Evolutionary conservation across 2,797 vertebrate species (phyloP), one percentile per base, ranked within the genome.

Genomic region (Chelon labrosus): DNA sequence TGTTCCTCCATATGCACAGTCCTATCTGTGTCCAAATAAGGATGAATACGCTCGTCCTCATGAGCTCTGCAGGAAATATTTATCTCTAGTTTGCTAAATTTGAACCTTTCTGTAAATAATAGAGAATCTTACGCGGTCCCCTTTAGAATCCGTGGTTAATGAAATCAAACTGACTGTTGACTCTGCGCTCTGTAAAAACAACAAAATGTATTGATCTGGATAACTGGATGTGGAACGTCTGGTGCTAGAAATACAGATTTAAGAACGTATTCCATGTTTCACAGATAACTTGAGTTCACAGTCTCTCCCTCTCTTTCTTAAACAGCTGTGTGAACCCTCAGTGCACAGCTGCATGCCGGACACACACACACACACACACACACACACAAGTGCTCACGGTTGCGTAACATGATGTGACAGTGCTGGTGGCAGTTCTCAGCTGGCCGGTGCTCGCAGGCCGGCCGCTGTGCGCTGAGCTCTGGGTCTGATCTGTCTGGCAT

Each of bases 401-500:
- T 89, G 78, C 71, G 41, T 87, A 85, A 89, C 46, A 31, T 72
- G 75, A 71, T 38, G 66, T 44, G 53, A 70, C 51, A 27, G 53
- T 38, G 79, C 79, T 67, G 53, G 70, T 75, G 80, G 88, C 84
- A 73, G 76, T 51, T 76, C 82, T 88, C 67, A 41, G 78, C 79
- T 73, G 82, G 59, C 52, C 57, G 71, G 13, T 39, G 58, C 56
- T 35, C 31, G 65, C 77, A 41, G 70, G 68, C 46, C 41, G 56
- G 61, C 73, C 57, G 83, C 75, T 61, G 79, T 9, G 8, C 1
- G 9, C 68, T 12, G 47, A 73, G 73, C 75, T 74, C 70, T 61
- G 78, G 70, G 10, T 75, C 70, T 79, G 81, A 79, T 82, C 82
- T 38, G 69, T 65, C 77, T 83, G 83, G 79, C 83, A 81, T 77